A percentile compares a stretch with the other conserved stretches of the same genome.
phyloP scores from a whole-genome alignment of 2,888 invertebrate species.

The Rhogogaster chlorosoma region DNA sequence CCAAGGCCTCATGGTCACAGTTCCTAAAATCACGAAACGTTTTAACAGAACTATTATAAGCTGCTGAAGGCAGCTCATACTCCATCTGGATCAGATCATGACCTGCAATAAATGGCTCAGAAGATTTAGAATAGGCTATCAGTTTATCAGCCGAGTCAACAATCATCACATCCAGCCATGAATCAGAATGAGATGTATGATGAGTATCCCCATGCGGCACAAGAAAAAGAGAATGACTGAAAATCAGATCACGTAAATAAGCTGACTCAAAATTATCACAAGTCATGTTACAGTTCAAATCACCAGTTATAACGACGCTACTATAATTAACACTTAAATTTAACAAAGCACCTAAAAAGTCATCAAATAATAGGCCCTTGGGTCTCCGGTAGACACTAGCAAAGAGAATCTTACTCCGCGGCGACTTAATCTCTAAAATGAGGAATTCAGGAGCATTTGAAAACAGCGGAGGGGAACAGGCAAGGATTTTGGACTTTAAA shows the following conservation, averaged over 20 bases:
- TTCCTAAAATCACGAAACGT: too few relatives aligned
- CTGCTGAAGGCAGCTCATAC: neutral
- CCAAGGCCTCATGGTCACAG: too few relatives aligned
- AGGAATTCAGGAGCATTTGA: neutral
- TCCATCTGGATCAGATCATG: neutral
- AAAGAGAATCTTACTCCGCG: neutral
- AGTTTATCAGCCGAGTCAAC: neutral
- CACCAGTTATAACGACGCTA: neutral
- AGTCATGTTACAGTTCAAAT: neutral
- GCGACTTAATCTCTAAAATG: neutral
- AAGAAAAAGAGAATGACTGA: neutral
- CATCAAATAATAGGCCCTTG: neutral
- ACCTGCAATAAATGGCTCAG: too few relatives aligned
- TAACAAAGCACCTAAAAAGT: neutral
- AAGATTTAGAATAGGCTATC: too few relatives aligned
- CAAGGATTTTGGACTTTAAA: neutral
- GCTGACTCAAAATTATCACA: neutral
- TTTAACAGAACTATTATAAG: too few relatives aligned
- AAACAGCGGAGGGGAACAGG: neutral
- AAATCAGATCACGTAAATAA: neutral
- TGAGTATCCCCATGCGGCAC: neutral
- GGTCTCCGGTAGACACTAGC: neutral
- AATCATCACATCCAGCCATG: neutral
- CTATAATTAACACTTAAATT: neutral
- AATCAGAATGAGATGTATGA: neutral